Evolutionary conservation across 2,888 invertebrate species (phyloP).

Genomic region (Drosophila incognita): DNA sequence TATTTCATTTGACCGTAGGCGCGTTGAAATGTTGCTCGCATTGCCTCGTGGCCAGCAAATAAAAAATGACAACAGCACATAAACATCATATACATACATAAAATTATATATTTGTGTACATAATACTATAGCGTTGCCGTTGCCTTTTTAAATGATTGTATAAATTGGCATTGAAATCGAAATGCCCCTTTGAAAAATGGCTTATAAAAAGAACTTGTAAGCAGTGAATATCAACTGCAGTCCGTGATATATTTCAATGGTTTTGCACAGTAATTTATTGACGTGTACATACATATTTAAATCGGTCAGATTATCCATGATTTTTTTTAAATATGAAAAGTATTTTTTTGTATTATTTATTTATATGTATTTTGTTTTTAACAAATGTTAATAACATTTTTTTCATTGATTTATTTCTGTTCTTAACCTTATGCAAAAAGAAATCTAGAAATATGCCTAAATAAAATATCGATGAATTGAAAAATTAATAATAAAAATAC

Average conservation of each 20-base stretch:
- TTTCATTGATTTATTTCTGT: no score
- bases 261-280: neutral
- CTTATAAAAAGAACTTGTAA: constrained; percentile 24
- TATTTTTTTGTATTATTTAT: neutral
- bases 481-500: neutral
- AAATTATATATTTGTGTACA: constrained; percentile 14
- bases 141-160: constrained; percentile 46
- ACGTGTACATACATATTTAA: neutral
- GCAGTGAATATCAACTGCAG: constrained; percentile 3
- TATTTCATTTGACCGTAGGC: constrained; percentile 75
- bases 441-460: no score
- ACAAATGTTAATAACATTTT: neutral
- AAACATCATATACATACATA: constrained; percentile 14
- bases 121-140: constrained; percentile 44
- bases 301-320: neutral
- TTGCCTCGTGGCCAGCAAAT: constrained; percentile 51
- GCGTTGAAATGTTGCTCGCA: constrained; percentile 71
- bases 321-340: neutral
- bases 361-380: neutral
- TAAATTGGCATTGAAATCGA: constrained; percentile 52
- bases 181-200: constrained; percentile 41
- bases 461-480: no score
- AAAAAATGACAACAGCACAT: constrained; percentile 42
- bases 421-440: neutral
- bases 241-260: constrained; percentile 37